Base-by-base conservation (phyloP, 2,888 invertebrate species). In the Scrobipalpa costella region DNA sequence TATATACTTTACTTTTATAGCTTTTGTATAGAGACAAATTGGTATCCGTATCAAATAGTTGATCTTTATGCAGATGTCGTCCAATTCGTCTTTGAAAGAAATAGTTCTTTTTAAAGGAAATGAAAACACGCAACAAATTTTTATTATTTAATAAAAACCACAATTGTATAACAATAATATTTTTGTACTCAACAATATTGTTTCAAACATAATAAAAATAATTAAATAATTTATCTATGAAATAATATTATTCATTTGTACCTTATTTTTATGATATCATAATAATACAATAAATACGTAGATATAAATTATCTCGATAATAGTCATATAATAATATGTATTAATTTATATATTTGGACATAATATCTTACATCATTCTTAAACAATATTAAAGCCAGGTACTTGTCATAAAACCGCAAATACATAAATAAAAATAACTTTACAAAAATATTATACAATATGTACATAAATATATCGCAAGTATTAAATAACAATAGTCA, bases 301-400 rank as follows among this genome's bases (percentile, higher is more conserved):
- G n/a, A n/a, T 2, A 49, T 49, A 17, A 21, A 13, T 21, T 19
- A 50, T 50, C 7, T 9, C 21, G 2, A 13, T 8, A 38, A 6
- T 11, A 38, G 8, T 2, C 8, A 1, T 5, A 55, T 55, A 8
- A 66, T 61, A 61, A 63, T 63, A 36, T 58, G 63, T 63, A 67
- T 62, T 65, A 67, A 44, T 11, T 64, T 65, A 70, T 50, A 68
- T 68, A 66, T 68, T 73, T 67, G 69, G 63, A 72, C 49, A 62
- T 62, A 69, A 71, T 69, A 78, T 73, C 77, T 79, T 78, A 80
- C 65, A 80, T 70, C 74, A 73, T 67, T 81, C 84, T 84, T 86
- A 87, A 34, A 79, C 73, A 76, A 81, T 84, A 87, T 88, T 88
- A 88, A 88, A 88, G 88, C 87, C 86, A 85, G 80, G 83, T 81